A percentile compares a stretch with the other conserved stretches of the same genome.
phyloP scores from a whole-genome alignment of 1,140 invertebrate species.

The Drosophila cardini region DNA sequence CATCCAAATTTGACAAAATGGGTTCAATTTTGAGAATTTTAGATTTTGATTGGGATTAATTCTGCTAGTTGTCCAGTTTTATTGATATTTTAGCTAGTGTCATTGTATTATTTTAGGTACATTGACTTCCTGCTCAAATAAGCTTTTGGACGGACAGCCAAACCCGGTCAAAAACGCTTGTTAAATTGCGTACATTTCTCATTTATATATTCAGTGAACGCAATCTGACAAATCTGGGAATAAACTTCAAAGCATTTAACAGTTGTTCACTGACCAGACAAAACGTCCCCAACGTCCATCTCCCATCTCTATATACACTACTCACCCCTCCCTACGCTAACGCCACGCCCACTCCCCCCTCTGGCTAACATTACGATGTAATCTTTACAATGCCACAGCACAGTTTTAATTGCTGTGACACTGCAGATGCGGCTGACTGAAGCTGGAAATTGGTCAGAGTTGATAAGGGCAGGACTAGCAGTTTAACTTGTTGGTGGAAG shows the following conservation, averaged over 20 bases:
- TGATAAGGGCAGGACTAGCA: constrained; percentile 9
- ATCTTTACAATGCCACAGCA: constrained; percentile 72
- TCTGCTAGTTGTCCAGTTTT: too few relatives aligned
- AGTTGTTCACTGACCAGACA: constrained; percentile 63
- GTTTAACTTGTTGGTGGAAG: not conserved
- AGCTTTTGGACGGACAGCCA: not conserved
- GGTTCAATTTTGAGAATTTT: too few relatives aligned
- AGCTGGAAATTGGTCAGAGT: constrained; percentile 47
- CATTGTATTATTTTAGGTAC: constrained; percentile 3
- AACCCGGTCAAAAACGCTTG: not conserved
- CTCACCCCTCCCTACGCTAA: not conserved
- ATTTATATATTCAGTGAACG: constrained; percentile 43
- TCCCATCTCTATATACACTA: not conserved
- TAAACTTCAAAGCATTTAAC: constrained; percentile 79
- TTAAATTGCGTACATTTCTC: constrained; percentile 30
- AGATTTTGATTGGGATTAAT: too few relatives aligned
- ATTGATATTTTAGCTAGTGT: not conserved
- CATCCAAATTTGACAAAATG: too few relatives aligned
- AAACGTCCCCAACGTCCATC: constrained; percentile 24
- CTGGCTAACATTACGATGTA: constrained; percentile 50
- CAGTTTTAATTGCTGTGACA: constrained; percentile 82
- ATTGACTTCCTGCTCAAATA: constrained; percentile 16
- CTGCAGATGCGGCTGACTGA: constrained; percentile 69
- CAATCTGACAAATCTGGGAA: constrained; percentile 54
- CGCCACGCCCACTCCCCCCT: not conserved